Conservation (phyloP, 2,113 vertebrate genomes). For the Pituophis catenifer region DNA sequence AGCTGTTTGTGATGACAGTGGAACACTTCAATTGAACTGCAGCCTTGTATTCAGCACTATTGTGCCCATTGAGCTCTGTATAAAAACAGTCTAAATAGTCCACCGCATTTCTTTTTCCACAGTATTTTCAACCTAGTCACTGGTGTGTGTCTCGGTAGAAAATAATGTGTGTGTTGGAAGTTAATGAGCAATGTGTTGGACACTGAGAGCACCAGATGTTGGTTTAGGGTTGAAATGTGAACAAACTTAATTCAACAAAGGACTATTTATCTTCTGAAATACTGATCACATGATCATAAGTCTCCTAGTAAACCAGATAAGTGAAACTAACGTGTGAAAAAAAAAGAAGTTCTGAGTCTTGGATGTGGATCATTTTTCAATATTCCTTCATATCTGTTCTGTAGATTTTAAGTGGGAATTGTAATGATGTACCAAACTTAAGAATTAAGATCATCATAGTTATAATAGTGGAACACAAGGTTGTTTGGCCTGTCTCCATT, state of each 20-base stretch:
- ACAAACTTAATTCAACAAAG: constrained; percentile 32
- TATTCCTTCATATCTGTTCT: neutral
- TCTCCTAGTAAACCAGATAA: constrained; percentile 29
- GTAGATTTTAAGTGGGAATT: neutral
- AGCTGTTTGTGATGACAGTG: constrained; percentile 64
- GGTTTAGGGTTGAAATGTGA: constrained; percentile 20
- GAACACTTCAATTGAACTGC: constrained; percentile 45
- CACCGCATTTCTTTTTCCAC: constrained; percentile 38
- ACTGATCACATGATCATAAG: constrained; percentile 11
- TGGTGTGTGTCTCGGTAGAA: constrained; percentile 43
- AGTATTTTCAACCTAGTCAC: constrained; percentile 32
- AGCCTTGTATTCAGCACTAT: constrained; percentile 43
- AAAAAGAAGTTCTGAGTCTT: neutral
- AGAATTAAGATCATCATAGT: neutral
- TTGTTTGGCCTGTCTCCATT: neutral
- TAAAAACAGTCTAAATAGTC: constrained; percentile 43
- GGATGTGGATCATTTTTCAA: neutral
- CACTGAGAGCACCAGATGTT: constrained; percentile 24
- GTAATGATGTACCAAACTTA: neutral
- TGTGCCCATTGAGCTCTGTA: constrained; percentile 53
- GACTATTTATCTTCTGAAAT: constrained; percentile 39
- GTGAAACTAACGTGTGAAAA: neutral
- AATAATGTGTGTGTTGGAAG: constrained; percentile 46
- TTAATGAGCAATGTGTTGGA: constrained; percentile 40
- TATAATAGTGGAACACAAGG: neutral